Conservation (phyloP, 2,113 vertebrate species). For the Microtus richardsoni region DNA sequence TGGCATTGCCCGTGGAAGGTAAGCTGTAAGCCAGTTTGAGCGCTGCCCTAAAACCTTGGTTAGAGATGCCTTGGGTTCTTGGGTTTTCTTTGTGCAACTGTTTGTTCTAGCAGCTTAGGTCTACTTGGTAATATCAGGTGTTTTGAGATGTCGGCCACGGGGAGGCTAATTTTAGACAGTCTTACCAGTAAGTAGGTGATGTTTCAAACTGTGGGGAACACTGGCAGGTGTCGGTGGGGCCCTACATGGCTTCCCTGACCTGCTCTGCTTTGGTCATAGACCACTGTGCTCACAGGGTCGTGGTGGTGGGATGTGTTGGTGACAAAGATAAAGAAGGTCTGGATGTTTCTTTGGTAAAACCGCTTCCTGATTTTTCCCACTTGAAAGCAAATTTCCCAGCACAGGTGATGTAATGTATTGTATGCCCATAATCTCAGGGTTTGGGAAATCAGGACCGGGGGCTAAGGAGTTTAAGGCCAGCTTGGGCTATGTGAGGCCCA, state of each 20-base stretch:
- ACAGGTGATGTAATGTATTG: background rate
- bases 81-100: slow-evolving; percentile 82
- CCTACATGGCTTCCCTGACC: slow-evolving; percentile 79
- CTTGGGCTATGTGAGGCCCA: background rate
- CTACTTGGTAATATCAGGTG: slow-evolving; percentile 87
- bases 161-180: slow-evolving; percentile 87
- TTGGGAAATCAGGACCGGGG: background rate
- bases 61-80: slow-evolving; percentile 77
- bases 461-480: background rate
- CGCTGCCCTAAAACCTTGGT: slow-evolving; percentile 62
- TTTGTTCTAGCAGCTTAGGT: slow-evolving; percentile 85
- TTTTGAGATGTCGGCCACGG: slow-evolving; percentile 83
- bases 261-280: slow-evolving; percentile 76
- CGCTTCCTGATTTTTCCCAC: slow-evolving; percentile 28
- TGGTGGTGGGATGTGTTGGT: background rate
- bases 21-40: slow-evolving; percentile 29
- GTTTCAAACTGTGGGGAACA: slow-evolving; percentile 86
- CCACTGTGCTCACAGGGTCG: background rate
- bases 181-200: slow-evolving; percentile 85
- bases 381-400: slow-evolving; percentile 60
- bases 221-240: slow-evolving; percentile 80
- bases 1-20: slow-evolving; percentile 1
- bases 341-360: slow-evolving; percentile 19
- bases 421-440: background rate
- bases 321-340: background rate